Percentiles rank a stretch among this genome's conserved stretches.
Evolutionary conservation across 1,140 invertebrate genomes (phyloP).

Genomic region (Aphaenogaster ashmeadi): DNA sequence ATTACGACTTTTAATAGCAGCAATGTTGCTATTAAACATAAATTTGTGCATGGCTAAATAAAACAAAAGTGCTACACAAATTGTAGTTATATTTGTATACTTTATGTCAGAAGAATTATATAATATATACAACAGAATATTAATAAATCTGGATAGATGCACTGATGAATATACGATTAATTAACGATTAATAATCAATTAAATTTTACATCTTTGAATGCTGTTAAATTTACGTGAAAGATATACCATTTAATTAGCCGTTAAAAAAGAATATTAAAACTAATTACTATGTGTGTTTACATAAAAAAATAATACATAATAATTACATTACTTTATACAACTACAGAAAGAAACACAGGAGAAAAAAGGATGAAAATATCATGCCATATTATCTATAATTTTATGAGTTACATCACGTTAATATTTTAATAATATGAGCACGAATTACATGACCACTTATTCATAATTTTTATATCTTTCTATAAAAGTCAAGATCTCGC

Average conservation of each 20-base stretch:
- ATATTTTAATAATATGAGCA: slow-evolving; percentile 1
- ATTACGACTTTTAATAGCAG: not conserved
- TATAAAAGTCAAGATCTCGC: not conserved
- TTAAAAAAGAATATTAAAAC: not conserved
- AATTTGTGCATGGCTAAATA: not conserved
- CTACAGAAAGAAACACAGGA: not conserved
- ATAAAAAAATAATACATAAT: not conserved
- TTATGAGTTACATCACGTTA: not conserved
- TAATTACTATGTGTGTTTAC: not conserved
- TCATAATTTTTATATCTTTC: not conserved
- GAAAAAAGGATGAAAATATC: not conserved
- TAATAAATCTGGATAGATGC: not conserved
- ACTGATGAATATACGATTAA: not conserved
- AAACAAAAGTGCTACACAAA: not conserved
- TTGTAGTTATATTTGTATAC: slow-evolving; percentile 13
- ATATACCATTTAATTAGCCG: not conserved
- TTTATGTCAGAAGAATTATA: slow-evolving; percentile 3
- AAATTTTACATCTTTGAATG: not conserved
- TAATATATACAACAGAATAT: not conserved
- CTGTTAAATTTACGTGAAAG: slow-evolving; percentile 9
- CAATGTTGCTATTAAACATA: not conserved
- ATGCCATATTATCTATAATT: not conserved
- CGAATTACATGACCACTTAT: not conserved
- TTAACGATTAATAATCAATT: not conserved
- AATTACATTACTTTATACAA: not conserved